Evolutionary conservation across 1,140 invertebrate genomes (phyloP).

Genomic region (Epicauta chinensis): DNA sequence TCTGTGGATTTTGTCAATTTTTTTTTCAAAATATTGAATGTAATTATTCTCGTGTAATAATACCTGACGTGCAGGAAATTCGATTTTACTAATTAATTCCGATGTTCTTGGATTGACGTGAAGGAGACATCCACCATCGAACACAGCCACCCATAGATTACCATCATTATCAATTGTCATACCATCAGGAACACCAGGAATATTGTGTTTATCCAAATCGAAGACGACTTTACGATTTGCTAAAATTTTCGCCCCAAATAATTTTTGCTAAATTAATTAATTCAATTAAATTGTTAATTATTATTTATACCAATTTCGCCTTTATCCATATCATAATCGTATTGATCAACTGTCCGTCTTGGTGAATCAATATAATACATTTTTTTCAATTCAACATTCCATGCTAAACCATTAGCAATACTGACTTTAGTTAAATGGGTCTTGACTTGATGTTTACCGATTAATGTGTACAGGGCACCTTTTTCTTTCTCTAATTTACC

Average conservation of each 20-base stretch:
- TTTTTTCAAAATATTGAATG: no score
- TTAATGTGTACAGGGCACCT: conserved; percentile 26
- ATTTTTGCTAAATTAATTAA: neutral
- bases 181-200: conserved; percentile 52
- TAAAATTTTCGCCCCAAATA: conserved; percentile 12
- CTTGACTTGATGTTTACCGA: conserved; percentile 17
- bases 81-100: conserved; percentile 17
- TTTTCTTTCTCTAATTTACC: conserved; percentile 15
- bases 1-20: no score
- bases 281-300: neutral
- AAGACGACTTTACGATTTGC: conserved; percentile 28
- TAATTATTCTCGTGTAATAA: neutral
- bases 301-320: conserved; percentile 52
- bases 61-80: conserved; percentile 6
- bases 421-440: conserved; percentile 45
- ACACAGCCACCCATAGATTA: conserved; percentile 58
- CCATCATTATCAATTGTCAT: conserved; percentile 61
- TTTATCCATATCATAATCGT: conserved; percentile 64
- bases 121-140: conserved; percentile 36
- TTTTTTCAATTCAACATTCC: conserved; percentile 58
- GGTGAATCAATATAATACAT: conserved; percentile 72
- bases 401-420: conserved; percentile 76
- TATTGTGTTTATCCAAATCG: conserved; percentile 25
- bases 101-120: conserved; percentile 35
- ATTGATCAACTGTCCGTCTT: conserved; percentile 57